These are phyloP conservation scores for Galeopsomyia nigrocyanea DNA, from an alignment of 2,888 invertebrate genomes.

Conservation along the genomic window DNA sequence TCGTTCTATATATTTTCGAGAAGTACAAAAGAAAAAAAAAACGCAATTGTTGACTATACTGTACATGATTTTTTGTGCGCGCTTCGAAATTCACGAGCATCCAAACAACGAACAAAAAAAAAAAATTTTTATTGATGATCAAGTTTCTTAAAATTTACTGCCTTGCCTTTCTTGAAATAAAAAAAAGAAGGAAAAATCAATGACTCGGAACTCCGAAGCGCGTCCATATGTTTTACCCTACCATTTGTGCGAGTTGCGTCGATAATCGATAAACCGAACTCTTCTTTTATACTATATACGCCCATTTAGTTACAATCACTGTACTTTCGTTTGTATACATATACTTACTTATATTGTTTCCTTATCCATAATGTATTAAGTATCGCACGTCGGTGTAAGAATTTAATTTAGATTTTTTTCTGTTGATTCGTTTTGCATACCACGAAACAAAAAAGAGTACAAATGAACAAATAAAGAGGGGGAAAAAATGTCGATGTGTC, in stretches of 20 bases:
- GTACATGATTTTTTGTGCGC: neutral
- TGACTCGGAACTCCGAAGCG: conserved; percentile 7
- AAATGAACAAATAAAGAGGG: no score
- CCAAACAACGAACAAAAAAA: neutral
- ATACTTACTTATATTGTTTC: no score
- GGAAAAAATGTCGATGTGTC: no score
- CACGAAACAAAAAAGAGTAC: no score
- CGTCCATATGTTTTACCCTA: neutral
- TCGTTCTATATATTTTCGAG: conserved; percentile 15
- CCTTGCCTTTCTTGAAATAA: neutral
- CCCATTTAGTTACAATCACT: no score
- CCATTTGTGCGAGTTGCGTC: conserved; percentile 27
- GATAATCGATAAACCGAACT: conserved; percentile 32
- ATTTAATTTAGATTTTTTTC: no score
- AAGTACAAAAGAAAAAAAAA: neutral
- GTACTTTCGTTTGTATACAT: no score
- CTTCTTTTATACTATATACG: conserved; percentile 10
- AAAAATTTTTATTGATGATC: neutral
- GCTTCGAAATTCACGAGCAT: neutral
- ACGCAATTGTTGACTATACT: neutral
- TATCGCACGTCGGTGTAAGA: no score
- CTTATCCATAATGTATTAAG: no score
- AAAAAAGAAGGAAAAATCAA: neutral
- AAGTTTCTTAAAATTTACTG: neutral
- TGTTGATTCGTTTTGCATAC: no score